These are phyloP conservation scores for Gymnoscelis rufifasciata DNA, from an alignment of 2,888 invertebrate species.

Conservation along the genomic window DNA sequence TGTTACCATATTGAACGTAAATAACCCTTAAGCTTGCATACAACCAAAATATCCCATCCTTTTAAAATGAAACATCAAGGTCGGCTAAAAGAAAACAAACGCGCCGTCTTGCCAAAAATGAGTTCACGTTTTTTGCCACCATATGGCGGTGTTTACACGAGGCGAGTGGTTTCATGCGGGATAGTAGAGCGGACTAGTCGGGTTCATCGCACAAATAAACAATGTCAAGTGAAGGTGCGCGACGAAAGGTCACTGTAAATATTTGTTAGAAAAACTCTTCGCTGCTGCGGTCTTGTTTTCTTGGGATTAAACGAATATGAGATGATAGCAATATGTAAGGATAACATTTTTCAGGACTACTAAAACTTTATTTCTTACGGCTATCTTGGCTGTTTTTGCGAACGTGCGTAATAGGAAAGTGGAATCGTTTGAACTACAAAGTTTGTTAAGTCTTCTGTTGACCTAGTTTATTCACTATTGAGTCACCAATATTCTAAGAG, in stretches of 20 bases:
- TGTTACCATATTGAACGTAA: no score
- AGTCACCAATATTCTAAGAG: no score
- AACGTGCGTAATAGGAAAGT: no score
- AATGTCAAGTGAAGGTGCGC: constrained; percentile 39
- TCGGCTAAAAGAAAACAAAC: constrained; percentile 19
- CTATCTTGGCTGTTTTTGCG: no score
- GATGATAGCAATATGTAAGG: background rate
- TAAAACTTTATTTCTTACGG: no score
- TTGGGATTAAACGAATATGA: background rate
- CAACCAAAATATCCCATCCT: background rate
- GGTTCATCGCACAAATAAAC: constrained; percentile 43
- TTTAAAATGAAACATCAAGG: constrained; percentile 7
- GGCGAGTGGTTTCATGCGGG: background rate
- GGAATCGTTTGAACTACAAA: no score
- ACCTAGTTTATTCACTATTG: no score
- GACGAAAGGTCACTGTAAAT: constrained; percentile 37
- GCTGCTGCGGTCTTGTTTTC: constrained; percentile 28
- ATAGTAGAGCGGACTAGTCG: background rate
- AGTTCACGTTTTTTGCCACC: constrained; percentile 39
- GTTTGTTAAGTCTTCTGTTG: no score
- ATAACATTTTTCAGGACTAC: background rate
- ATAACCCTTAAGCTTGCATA: no score
- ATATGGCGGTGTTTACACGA: constrained; percentile 39
- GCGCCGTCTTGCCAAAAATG: constrained; percentile 17
- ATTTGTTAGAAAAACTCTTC: constrained; percentile 35